phyloP scores from a whole-genome alignment of 2,113 vertebrate genomes.

The Anarrhichthys ocellatus region DNA sequence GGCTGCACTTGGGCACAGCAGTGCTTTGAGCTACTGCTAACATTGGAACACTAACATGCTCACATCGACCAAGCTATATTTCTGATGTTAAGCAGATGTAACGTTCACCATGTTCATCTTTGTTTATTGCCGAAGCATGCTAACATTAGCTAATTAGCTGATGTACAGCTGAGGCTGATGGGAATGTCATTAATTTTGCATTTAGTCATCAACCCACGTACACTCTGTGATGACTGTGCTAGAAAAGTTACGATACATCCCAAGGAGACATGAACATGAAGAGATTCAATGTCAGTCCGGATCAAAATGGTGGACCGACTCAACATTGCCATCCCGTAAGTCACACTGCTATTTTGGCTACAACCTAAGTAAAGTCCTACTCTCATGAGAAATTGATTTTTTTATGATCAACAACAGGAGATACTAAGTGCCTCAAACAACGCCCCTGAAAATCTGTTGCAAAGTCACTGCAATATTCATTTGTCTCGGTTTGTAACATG shows the following conservation, averaged over 20 bases:
- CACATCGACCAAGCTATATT: not conserved
- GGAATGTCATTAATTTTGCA: not conserved
- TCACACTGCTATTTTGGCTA: not conserved
- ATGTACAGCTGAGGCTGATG: not conserved
- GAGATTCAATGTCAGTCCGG: not conserved
- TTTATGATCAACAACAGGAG: not conserved
- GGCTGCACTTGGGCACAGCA: not conserved
- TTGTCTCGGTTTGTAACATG: conserved; percentile 9
- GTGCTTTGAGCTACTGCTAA: not conserved
- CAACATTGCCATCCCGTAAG: not conserved
- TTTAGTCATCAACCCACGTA: not conserved
- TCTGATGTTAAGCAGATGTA: not conserved
- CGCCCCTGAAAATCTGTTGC: not conserved
- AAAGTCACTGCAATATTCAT: not conserved
- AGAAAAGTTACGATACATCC: not conserved
- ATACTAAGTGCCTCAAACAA: not conserved
- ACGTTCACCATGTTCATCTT: not conserved
- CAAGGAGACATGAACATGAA: not conserved
- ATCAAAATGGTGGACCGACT: not conserved
- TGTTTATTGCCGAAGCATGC: not conserved
- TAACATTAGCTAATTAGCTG: not conserved
- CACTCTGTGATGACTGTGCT: not conserved
- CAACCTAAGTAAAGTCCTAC: not conserved
- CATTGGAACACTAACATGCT: not conserved
- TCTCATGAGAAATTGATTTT: not conserved